Evolutionary conservation across 1,140 invertebrate species (phyloP).

Genomic region (Alviniconcha marisindica): DNA sequence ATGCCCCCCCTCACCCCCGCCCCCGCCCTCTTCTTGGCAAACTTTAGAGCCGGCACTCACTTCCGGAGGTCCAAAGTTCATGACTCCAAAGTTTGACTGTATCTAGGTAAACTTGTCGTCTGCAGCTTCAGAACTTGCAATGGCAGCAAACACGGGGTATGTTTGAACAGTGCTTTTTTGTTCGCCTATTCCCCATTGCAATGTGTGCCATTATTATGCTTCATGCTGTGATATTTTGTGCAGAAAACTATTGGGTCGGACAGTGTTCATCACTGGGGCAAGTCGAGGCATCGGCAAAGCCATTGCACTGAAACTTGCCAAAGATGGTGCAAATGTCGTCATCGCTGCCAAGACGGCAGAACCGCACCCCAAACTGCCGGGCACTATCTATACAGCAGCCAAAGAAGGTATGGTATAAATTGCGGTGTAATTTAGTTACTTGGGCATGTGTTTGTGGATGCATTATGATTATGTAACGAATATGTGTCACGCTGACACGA

Average conservation of each 20-base stretch:
- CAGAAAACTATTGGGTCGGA: conserved; percentile 86
- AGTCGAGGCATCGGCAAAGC: conserved; percentile 98
- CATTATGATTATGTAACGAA: too few species aligned
- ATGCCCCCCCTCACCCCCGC: too few species aligned
- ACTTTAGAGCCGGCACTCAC: neutral
- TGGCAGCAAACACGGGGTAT: conserved; percentile 64
- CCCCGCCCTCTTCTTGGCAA: too few species aligned
- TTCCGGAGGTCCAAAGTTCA: conserved; percentile 25
- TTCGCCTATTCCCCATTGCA: too few species aligned
- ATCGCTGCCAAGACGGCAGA: conserved; percentile 97
- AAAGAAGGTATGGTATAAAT: conserved; percentile 95
- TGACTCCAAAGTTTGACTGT: neutral
- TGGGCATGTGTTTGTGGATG: too few species aligned
- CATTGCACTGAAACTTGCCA: conserved; percentile 87
- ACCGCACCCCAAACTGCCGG: conserved; percentile 97
- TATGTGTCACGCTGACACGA: too few species aligned
- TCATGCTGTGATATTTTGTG: conserved; percentile 37
- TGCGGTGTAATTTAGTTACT: too few species aligned
- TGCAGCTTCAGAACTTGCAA: conserved; percentile 20
- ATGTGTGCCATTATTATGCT: neutral
- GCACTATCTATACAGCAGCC: conserved; percentile 97
- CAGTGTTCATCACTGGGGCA: conserved; percentile 96
- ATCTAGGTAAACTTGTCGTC: neutral
- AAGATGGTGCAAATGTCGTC: conserved; percentile 93
- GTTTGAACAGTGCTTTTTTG: neutral